Percentiles rank a stretch among this genome's conserved stretches.
Conservation (phyloP, 2,888 invertebrate genomes). For the Schizotus pectinicornis region DNA sequence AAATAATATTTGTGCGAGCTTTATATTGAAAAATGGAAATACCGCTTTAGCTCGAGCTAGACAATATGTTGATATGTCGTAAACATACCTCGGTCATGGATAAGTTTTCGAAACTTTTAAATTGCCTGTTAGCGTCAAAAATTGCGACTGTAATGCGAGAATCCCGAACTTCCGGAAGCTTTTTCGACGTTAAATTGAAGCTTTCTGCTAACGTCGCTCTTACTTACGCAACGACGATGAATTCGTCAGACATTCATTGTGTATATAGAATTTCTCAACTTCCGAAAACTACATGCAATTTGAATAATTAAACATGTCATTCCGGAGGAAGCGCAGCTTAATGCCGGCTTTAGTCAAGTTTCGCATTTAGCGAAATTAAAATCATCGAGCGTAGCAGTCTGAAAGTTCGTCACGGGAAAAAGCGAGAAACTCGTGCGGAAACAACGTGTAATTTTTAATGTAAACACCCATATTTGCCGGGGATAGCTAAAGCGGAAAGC, state of each 20-base stretch:
- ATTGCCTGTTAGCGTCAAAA: too few relatives aligned
- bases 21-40: constrained; percentile 27
- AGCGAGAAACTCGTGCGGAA: constrained; percentile 13
- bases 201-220: constrained; percentile 21
- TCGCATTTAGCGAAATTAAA: constrained; percentile 25
- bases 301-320: constrained; percentile 40
- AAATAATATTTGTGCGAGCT: constrained; percentile 28
- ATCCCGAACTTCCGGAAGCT: too few relatives aligned
- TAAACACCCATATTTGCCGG: constrained; percentile 15
- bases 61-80: too few relatives aligned
- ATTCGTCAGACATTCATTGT: constrained; percentile 33
- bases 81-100: too few relatives aligned
- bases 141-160: too few relatives aligned
- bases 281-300: constrained; percentile 41
- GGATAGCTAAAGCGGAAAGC: constrained; percentile 5
- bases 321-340: constrained; percentile 20
- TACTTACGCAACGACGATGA: constrained; percentile 27
- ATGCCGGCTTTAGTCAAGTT: constrained; percentile 26
- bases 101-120: too few relatives aligned
- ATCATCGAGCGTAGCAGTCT: constrained; percentile 20
- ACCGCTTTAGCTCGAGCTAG: too few relatives aligned
- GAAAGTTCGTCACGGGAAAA: constrained; percentile 7
- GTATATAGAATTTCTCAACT: constrained; percentile 39
- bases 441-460: constrained; percentile 23
- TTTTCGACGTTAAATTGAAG: constrained; percentile 30